Evolutionary conservation across 1,140 invertebrate genomes (phyloP), one percentile per base, ranked within the genome.

Genomic region (Rhagoletis pomonella): DNA sequence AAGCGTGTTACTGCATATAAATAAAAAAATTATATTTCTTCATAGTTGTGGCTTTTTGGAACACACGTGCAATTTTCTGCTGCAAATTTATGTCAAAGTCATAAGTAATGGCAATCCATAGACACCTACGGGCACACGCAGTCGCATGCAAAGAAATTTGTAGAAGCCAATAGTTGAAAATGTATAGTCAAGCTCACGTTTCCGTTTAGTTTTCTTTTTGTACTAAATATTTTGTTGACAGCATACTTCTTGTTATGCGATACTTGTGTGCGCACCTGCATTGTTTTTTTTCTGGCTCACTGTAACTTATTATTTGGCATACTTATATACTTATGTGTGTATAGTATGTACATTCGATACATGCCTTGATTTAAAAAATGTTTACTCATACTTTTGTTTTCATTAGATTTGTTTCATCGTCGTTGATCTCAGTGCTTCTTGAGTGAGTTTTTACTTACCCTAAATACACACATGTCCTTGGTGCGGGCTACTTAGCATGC

Each of bases 1-100:
- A 19, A 55, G 73, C 5, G 19, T 17, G 4, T 14, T n/a, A 12
- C 69, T 73, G 14, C 3, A 14, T 14, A 3, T 81, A 55, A 9
- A n/a, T 81, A 50, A 10, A 29, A 29, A 29, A 29, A 29, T 29
- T 29, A 29, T 29, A 29, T 55, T 5, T 55, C 50, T n/a, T 1
- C 55, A 9, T 55, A 19, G 47, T 81, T 1, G 73, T 58, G 7
- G 3, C 3, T 81, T 55, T 81, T 55, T 81, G 73, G 73, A 58
- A 14, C 73, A 81, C 73, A 81, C 73, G 73, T 81, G 73, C 73
- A 81, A 55, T 42, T 81, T 81, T 47, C 73, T 50, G 73, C 44
- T n/a, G 47, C 73, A 58, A 81, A 81, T 55, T 81, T 55, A 17
- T 81, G 73, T 81, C 73, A 81, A 50, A 81, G 73, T 81, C 73